phyloP scores from a whole-genome alignment of 2,888 invertebrate genomes.

The Pseudococcus jackbeardsleyi region DNA sequence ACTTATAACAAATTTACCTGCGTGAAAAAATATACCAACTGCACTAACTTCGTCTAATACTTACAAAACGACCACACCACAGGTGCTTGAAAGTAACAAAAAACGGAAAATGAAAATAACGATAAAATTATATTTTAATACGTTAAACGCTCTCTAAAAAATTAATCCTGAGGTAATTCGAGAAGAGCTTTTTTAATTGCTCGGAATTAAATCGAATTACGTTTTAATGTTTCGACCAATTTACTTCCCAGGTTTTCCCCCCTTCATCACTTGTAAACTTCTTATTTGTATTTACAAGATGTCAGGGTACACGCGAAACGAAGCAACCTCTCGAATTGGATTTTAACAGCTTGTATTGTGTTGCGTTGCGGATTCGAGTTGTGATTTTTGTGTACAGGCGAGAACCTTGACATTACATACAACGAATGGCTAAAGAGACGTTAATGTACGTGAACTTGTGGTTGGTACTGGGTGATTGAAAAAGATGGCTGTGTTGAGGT shows the following conservation, averaged over 20 bases:
- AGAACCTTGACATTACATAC: neutral
- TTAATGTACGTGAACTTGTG: neutral
- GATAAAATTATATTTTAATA: neutral
- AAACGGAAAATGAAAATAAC: neutral
- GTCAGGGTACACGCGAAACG: neutral
- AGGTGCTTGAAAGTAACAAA: neutral
- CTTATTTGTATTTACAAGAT: neutral
- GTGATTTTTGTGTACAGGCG: neutral
- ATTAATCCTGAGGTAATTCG: neutral
- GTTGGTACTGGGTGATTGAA: neutral
- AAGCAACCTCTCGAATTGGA: neutral
- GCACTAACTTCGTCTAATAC: too few species aligned
- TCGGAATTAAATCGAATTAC: neutral
- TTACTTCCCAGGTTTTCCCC: neutral
- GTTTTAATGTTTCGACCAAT: neutral
- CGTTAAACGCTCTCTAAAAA: neutral
- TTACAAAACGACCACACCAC: neutral
- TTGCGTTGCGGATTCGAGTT: neutral
- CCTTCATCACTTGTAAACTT: neutral
- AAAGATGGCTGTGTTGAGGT: neutral
- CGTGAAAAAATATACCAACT: too few species aligned
- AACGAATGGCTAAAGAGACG: neutral
- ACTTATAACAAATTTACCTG: too few species aligned
- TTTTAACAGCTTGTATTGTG: neutral
- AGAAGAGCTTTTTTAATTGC: neutral